Percentiles rank a stretch among this genome's conserved stretches.
Evolutionary conservation across 2,888 invertebrate species (phyloP).

Genomic region (Limnephilus auricula): DNA sequence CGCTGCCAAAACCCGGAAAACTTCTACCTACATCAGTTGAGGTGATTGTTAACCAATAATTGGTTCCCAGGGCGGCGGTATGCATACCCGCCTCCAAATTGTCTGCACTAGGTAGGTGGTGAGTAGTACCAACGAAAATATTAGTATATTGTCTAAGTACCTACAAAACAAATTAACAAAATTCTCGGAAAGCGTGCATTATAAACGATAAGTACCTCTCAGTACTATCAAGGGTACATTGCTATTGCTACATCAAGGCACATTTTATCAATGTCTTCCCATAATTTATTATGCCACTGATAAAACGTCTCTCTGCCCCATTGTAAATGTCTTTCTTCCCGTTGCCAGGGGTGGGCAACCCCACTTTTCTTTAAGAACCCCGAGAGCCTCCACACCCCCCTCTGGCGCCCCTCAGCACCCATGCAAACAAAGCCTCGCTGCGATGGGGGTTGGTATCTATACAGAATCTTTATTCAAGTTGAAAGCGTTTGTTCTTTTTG

Average conservation of each 20-base stretch:
- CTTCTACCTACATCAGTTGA: too few relatives aligned
- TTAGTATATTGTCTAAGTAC: too few relatives aligned
- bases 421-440: slow-evolving; percentile 4
- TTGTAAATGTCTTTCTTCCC: slow-evolving; percentile 63
- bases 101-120: too few relatives aligned
- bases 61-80: too few relatives aligned
- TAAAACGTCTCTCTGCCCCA: slow-evolving; percentile 61
- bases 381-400: neutral
- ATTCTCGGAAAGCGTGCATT: neutral
- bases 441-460: neutral
- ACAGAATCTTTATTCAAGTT: slow-evolving; percentile 15
- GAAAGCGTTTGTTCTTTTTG: slow-evolving; percentile 6
- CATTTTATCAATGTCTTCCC: slow-evolving; percentile 65
- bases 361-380: neutral
- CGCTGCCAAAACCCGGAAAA: too few relatives aligned
- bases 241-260: neutral
- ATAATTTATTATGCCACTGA: slow-evolving; percentile 65
- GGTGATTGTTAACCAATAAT: too few relatives aligned
- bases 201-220: neutral
- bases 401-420: neutral
- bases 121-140: too few relatives aligned
- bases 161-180: neutral
- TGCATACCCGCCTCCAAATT: too few relatives aligned
- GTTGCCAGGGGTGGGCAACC: slow-evolving; percentile 23
- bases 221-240: neutral